Base-by-base conservation (phyloP, 1,140 invertebrate genomes). In the Potamilus streckersoni region DNA sequence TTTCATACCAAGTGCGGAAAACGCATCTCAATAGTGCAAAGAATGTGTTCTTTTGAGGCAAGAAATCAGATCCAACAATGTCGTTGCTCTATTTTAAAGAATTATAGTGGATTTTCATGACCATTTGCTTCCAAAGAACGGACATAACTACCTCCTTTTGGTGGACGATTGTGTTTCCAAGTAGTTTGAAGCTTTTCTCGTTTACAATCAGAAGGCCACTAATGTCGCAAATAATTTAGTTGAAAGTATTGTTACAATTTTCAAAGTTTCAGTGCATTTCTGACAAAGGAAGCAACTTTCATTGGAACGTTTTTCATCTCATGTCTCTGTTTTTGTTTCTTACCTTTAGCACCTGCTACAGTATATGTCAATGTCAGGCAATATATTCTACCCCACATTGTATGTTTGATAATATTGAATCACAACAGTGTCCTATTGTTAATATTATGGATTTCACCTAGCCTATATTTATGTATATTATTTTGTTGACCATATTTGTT, bases 111-210 rank as follows among this genome's bases (percentile, higher is more conserved):
- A 78, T 64, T 49, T 78, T 13, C 23, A 71, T 16, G 69, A 63
- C 14, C 74, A 63, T 19, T 20, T 76, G 19, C 49, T 19, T 20
- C 15, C 3, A 13, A 38, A 64, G 20, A 23, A 70, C 2, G 56
- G 78, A 11, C 87, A 85, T 58, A 71, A 63, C 20, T 82, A 82
- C 57, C 69, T 88, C 19, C 62, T 88, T 15, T 83, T 83, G 0
- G 60, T 81, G 14, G 73, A 23, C 23, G 76, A 84, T 70, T 79
- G 80, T 63, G 84, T 82, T n/a, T 84, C 86, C 6, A 77, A 76
- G 61, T 86, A 69, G 73, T 23, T 59, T 11, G 81, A 84, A 60
- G 76, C 71, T 12, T 75, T 78, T 56, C 69, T 81, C 20, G 16
- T 86, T 15, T 23, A 38, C n/a, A 65, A 87, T 55, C 67, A 69